These are phyloP conservation scores for Gymnodraco acuticeps DNA, from an alignment of 2,797 vertebrate genomes.

Conservation along the genomic window DNA sequence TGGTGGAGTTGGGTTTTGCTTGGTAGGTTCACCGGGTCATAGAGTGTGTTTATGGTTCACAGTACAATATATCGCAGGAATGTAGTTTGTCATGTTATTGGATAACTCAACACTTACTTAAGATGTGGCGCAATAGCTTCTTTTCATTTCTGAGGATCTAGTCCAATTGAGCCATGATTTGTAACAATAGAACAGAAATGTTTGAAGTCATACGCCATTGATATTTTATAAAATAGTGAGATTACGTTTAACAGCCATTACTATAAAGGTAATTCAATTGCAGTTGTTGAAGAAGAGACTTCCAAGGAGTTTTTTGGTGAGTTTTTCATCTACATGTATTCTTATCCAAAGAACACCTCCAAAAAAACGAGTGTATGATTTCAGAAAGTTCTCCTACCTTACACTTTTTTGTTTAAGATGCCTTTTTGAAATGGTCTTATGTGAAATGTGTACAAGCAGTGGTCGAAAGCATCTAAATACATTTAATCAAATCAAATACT, in stretches of 20 bases:
- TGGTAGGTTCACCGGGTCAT: conserved; percentile 26
- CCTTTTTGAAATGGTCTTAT: not conserved
- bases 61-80: not conserved
- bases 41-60: conserved; percentile 22
- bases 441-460: not conserved
- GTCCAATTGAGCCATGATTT: not conserved
- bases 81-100: not conserved
- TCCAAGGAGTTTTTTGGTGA: no score
- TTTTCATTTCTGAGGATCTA: not conserved
- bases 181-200: not conserved
- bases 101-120: not conserved
- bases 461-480: no score
- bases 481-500: no score
- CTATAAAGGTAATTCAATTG: no score
- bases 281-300: no score
- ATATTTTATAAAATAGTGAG: not conserved
- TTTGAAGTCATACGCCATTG: not conserved
- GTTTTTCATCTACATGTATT: no score
- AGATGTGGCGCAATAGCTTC: not conserved
- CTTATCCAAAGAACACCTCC: no score
- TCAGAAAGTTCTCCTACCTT: no score
- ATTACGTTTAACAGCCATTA: no score
- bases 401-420: not conserved
- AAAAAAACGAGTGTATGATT: no score
- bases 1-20: conserved; percentile 45